Evolutionary conservation across 1,140 invertebrate genomes (phyloP).

Genomic region (Dysdera silvatica): DNA sequence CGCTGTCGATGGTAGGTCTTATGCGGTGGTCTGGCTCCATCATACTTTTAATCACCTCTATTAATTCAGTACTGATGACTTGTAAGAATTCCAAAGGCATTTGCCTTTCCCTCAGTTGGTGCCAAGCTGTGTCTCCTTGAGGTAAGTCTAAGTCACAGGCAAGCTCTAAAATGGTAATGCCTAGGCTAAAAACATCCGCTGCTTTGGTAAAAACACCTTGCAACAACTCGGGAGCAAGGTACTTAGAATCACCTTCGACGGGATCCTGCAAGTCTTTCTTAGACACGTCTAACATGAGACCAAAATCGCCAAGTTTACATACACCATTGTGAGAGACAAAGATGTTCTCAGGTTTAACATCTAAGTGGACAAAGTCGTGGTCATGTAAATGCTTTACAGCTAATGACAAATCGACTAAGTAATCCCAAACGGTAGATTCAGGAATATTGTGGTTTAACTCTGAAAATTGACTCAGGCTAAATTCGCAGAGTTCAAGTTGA

Average conservation of each 20-base stretch:
- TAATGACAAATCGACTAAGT: constrained; percentile 49
- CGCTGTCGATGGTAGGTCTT: constrained; percentile 50
- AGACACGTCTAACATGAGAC: constrained; percentile 57
- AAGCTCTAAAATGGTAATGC: constrained; percentile 63
- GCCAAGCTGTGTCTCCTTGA: constrained; percentile 58
- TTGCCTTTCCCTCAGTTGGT: constrained; percentile 52
- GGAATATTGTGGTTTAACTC: constrained; percentile 47
- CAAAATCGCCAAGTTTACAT: constrained; percentile 68
- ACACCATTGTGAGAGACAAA: constrained; percentile 50
- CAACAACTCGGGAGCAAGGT: constrained; percentile 64
- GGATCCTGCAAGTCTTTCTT: constrained; percentile 51
- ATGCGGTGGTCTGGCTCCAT: constrained; percentile 49
- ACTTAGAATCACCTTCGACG: constrained; percentile 67
- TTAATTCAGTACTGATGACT: constrained; percentile 50
- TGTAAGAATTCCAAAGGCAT: constrained; percentile 46
- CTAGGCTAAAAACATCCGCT: constrained; percentile 56
- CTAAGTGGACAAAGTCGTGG: constrained; percentile 60
- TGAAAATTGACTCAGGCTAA: constrained; percentile 44
- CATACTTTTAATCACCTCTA: constrained; percentile 52
- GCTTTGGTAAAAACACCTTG: constrained; percentile 54
- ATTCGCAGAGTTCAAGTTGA: constrained; percentile 61
- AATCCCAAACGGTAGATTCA: constrained; percentile 50
- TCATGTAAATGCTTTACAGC: constrained; percentile 60
- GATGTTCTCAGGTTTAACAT: constrained; percentile 71
- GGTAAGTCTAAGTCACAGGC: constrained; percentile 63